Conservation (phyloP, 2,888 invertebrate species). For the Polyommatus iphigenia region DNA sequence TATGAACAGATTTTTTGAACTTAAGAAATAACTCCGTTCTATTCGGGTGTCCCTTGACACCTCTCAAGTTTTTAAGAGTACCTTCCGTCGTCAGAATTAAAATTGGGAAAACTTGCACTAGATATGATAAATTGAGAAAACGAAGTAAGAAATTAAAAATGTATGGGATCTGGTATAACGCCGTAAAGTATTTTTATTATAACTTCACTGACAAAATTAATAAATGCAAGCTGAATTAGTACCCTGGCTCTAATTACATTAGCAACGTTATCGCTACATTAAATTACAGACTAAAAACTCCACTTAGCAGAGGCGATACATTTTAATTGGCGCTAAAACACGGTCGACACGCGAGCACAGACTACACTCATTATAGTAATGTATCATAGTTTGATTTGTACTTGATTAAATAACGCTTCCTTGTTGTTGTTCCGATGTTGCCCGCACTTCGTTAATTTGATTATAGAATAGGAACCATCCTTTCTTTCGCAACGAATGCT, state of each 20-base stretch:
- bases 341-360: background rate
- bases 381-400: background rate
- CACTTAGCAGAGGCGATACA: constrained; percentile 1
- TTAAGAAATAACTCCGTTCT: no score
- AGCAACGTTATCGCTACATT: background rate
- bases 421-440: background rate
- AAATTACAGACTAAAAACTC: background rate
- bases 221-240: background rate
- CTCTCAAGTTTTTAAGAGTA: no score
- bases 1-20: no score
- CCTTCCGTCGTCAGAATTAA: no score
- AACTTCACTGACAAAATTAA: background rate
- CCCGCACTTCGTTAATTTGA: no score
- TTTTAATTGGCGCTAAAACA: constrained; percentile 1
- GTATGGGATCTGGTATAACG: background rate
- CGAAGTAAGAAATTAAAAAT: no score
- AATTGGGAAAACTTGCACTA: background rate
- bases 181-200: background rate
- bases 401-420: background rate
- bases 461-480: no score
- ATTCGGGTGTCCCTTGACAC: no score
- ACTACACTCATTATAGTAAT: background rate
- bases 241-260: background rate
- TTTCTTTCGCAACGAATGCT: no score
- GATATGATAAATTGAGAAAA: no score